phyloP scores from a whole-genome alignment of 2,888 invertebrate genomes.

The Drosophila mimica region DNA sequence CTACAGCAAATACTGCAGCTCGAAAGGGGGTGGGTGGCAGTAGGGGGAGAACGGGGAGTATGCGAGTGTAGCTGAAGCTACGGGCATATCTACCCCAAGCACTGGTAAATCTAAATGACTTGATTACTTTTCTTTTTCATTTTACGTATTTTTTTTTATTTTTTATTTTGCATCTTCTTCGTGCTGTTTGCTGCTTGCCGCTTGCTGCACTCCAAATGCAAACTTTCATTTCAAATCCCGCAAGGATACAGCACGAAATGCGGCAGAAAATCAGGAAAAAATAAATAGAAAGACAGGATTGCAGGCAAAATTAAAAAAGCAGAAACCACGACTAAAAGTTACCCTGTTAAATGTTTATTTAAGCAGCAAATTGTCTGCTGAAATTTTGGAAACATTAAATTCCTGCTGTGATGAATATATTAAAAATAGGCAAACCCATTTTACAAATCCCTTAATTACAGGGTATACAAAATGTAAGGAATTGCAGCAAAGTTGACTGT shows the following conservation, averaged over 20 bases:
- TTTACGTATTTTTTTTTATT: conserved; percentile 50
- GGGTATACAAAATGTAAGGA: conserved; percentile 30
- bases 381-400: not conserved
- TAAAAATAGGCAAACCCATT: not conserved
- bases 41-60: not conserved
- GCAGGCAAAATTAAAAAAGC: conserved; percentile 23
- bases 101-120: conserved; percentile 79
- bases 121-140: conserved; percentile 67
- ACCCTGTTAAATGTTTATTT: conserved; percentile 5
- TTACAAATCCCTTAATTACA: not conserved
- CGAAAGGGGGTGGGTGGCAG: not conserved
- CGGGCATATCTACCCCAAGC: conserved; percentile 78
- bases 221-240: conserved; percentile 78
- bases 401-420: too few species aligned
- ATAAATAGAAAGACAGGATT: conserved; percentile 21
- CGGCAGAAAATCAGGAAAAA: conserved; percentile 67
- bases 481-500: conserved; percentile 42
- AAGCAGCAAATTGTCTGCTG: rapidly evolving
- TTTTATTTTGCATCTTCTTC: conserved; percentile 28
- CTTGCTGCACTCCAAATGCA: conserved; percentile 61
- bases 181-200: conserved; percentile 12
- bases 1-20: conserved; percentile 40
- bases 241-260: conserved; percentile 72
- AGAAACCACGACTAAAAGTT: not conserved
- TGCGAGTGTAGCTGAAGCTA: conserved; percentile 6